Conservation (phyloP, 2,797 vertebrate species). For the Intellagama lesueurii region DNA sequence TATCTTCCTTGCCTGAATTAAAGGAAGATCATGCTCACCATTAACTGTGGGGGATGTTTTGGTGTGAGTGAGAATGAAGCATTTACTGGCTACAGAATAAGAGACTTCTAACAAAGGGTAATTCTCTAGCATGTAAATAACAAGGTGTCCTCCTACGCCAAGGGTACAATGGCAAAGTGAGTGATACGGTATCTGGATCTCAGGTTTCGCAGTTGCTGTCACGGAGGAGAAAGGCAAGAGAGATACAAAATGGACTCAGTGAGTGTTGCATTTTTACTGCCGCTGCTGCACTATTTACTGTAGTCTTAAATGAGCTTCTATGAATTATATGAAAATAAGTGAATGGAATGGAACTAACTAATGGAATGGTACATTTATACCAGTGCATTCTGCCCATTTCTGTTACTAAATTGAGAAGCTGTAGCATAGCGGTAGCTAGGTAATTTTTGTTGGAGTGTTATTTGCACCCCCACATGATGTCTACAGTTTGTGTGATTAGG, state of each 20-base stretch:
- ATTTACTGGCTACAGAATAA: conserved; percentile 37
- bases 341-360: neutral
- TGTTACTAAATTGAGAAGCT: neutral
- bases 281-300: neutral
- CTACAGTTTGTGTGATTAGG: too few species aligned
- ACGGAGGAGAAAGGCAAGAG: neutral
- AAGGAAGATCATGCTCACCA: conserved; percentile 61
- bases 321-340: neutral
- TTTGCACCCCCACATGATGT: too few species aligned
- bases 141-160: rapidly evolving
- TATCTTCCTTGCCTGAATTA: conserved; percentile 30
- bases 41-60: conserved; percentile 57
- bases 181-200: neutral
- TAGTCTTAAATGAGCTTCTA: neutral
- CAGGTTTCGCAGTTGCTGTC: conserved; percentile 26
- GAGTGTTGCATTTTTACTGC: neutral
- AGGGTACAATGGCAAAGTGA: neutral
- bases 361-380: neutral
- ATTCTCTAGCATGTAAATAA: neutral
- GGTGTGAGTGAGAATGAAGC: neutral
- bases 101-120: neutral
- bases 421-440: neutral
- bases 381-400: neutral
- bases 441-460: neutral
- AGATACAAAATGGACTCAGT: conserved; percentile 22